These are phyloP conservation scores for Romanogobio albipinnatus DNA, from an alignment of 2,113 vertebrate species.

Conservation along the genomic window DNA sequence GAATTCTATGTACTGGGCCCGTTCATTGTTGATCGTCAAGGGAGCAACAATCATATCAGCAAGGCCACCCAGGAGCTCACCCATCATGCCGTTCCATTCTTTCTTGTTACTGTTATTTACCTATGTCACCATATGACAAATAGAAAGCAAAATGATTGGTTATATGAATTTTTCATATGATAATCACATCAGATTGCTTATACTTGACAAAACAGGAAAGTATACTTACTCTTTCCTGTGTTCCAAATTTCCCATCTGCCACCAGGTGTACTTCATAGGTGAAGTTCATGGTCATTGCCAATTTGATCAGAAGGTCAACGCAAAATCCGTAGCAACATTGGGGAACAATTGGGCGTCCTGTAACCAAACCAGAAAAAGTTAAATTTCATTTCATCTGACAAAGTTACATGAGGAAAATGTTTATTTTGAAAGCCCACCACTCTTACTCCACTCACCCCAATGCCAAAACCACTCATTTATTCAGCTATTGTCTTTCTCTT, in stretches of 20 bases:
- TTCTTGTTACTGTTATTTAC: constrained; percentile 99
- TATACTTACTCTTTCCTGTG: constrained; percentile 90
- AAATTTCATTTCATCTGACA: constrained; percentile 33
- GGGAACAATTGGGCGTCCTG: constrained; percentile 90
- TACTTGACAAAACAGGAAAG: background rate
- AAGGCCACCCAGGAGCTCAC: constrained; percentile 91
- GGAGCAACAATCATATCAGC: constrained; percentile 98
- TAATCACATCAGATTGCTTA: background rate
- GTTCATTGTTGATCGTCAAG: constrained; percentile 95
- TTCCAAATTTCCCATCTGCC: constrained; percentile 97
- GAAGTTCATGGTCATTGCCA: constrained; percentile 96
- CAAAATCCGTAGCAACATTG: constrained; percentile 98
- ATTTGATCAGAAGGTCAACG: constrained; percentile 93
- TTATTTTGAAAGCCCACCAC: background rate
- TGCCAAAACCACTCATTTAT: background rate
- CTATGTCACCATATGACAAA: constrained; percentile 65
- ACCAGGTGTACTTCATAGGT: constrained; percentile 97
- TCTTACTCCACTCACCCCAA: background rate
- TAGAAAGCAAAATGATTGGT: background rate
- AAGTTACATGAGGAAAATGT: background rate
- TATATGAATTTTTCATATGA: background rate
- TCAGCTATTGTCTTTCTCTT: background rate
- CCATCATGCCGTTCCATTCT: constrained; percentile 99
- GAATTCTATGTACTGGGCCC: constrained; percentile 98
- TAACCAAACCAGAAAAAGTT: constrained; percentile 59